Evolutionary conservation across 1,140 invertebrate genomes (phyloP), one percentile per base, ranked within the genome.

Genomic region (Cryptotermes secundus): DNA sequence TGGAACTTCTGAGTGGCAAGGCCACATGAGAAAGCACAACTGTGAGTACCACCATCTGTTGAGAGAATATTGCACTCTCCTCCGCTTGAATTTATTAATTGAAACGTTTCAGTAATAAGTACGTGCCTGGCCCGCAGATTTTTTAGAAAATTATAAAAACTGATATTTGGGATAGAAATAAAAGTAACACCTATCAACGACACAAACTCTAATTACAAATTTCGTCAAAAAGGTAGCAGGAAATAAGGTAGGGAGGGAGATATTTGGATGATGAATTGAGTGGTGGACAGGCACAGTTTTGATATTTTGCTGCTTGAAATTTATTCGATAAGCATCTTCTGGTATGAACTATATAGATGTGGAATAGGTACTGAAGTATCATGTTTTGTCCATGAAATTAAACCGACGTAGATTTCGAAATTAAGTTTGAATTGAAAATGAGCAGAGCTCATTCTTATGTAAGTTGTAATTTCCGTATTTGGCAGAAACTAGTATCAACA

Each of bases 61-160:
- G 81, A 82, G 81, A 82, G 53, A 82, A 82, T 31, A 45, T 82
- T n/a, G 81, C 31, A 82, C 81, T 49, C 34, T 14, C 42, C 24
- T 38, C 38, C n/a, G 81, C 81, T 82, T 82, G 81, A 82, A 82
- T 82, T 82, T 53, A 82, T 53, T 49, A 53, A 82, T 53, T 82
- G 45, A 42, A 7, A n/a, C 42, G 2, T 3, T 14, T 82, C 0
- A n/a, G 81, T 82, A 49, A 34, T 82, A 26, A 35, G 34, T 26
- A 80, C 34, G 26, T n/a, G n/a, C 31, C 59, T 72, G 59, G 14
- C 6, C 26, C n/a, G 16, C n/a, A 10, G 14, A 72, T 9, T 72
- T 31, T n/a, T 72, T 10, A 72, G 59, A n/a, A 72, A 72, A 31
- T 72, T n/a, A 3, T 72, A 72, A n/a, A 72, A 72, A n/a, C 26